phyloP scores from a whole-genome alignment of 2,797 vertebrate species.

The Enteromius fasciolatus region DNA sequence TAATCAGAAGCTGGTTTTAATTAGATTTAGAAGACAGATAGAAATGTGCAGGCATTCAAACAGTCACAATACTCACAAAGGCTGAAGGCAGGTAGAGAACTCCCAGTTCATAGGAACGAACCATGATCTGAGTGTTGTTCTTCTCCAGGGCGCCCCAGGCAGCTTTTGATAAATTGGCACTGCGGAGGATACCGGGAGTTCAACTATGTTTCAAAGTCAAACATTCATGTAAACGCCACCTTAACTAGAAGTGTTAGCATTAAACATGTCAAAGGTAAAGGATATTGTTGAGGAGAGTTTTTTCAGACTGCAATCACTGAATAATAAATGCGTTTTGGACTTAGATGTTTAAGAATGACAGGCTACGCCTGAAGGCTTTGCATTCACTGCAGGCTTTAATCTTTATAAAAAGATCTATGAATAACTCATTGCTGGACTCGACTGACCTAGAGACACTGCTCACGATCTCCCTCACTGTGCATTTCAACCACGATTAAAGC shows the following conservation, averaged over 20 bases:
- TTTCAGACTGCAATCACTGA: conserved; percentile 15
- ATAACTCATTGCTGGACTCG: conserved; percentile 10
- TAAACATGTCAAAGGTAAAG: conserved; percentile 25
- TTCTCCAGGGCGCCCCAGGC: conserved; percentile 96
- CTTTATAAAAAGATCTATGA: conserved; percentile 47
- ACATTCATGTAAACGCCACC: conserved; percentile 3
- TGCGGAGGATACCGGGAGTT: conserved; percentile 62
- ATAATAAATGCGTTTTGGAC: conserved; percentile 6
- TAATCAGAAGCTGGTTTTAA: conserved; percentile 1
- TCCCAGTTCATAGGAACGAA: conserved; percentile 96
- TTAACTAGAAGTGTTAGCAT: background rate
- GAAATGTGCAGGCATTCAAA: background rate
- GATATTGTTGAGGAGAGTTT: background rate
- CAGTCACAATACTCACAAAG: conserved; percentile 84
- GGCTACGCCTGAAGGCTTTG: conserved; percentile 32
- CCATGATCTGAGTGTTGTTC: conserved; percentile 90
- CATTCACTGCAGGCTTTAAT: conserved; percentile 44
- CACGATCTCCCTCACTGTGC: conserved; percentile 20
- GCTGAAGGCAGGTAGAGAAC: conserved; percentile 91
- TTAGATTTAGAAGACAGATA: background rate
- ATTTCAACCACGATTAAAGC: conserved; percentile 40
- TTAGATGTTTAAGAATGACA: conserved; percentile 7
- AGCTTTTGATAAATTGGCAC: conserved; percentile 96
- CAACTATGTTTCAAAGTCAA: background rate
- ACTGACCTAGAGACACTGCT: conserved; percentile 28